Evolutionary conservation across 2,888 invertebrate genomes (phyloP), one percentile per base, ranked within the genome.

Genomic region (Galeopsomyia nigrocyanea): DNA sequence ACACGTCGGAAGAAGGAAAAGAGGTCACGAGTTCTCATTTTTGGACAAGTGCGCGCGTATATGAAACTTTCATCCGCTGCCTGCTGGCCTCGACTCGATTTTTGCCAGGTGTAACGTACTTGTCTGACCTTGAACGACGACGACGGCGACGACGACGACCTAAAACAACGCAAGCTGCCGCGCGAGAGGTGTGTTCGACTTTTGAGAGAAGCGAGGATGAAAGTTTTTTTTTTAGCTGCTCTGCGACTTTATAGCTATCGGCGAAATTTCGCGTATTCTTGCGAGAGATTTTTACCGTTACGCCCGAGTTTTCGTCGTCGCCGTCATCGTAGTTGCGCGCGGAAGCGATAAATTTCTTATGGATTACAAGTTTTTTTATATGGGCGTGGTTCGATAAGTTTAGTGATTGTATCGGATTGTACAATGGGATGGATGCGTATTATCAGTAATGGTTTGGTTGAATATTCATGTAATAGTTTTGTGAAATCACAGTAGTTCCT

Each of bases 61-160:
- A 9, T 39, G 5, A 26, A 26, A 65, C 78, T 78, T 78, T 78
- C 78, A 71, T 56, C 55, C 39, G 39, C 5, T 26, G 26, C n/a
- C n/a, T 58, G 5, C 26, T 51, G 61, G 31, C 63, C 56, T 63
- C 68, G 63, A 61, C 53, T 60, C 56, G 49, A 62, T 68, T 68
- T 62, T 19, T 50, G 71, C 70, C 76, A 78, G 75, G 75, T 74
- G 76, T 72, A 39, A 39, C 7, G 39, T 39, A 13, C 39, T 13
- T 10, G 39, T 76, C 53, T 77, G 77, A 78, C 78, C 78, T 77
- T 77, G 78, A 77, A 75, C 75, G 67, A 61, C 50, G 46, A 49
- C 31, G 21, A 26, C 56, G 69, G 63, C 75, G 67, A 61, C 50
- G 46, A 49, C 31, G 21, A 26, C 56, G 69, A 63, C 64, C 69